Conservation (phyloP, 92 coral and sea anemone genomes). For the Micromussa lordhowensis region DNA sequence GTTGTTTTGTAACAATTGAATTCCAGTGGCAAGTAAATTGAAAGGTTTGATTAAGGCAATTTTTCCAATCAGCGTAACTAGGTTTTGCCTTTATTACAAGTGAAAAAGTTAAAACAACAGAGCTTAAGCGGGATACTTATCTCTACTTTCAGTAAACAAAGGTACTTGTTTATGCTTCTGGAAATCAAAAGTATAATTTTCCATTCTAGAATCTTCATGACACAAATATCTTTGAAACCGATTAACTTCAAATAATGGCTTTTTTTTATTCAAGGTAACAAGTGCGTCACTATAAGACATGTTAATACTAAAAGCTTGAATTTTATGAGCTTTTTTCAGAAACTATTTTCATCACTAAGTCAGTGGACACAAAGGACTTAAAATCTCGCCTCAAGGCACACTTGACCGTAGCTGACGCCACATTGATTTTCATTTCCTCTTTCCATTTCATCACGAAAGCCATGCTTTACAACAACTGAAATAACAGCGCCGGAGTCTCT, state of each 20-base stretch:
- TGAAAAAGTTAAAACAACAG: neutral
- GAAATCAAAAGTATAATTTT: neutral
- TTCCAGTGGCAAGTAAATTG: neutral
- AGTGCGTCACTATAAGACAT: neutral
- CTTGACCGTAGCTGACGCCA: neutral
- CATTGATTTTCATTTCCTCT: neutral
- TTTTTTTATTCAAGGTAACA: neutral
- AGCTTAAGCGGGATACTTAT: neutral
- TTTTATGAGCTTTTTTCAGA: neutral
- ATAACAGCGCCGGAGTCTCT: neutral
- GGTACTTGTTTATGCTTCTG: neutral
- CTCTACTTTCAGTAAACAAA: too few species aligned
- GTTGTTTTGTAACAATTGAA: neutral
- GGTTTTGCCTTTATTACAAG: neutral
- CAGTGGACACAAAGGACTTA: neutral
- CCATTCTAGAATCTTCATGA: neutral
- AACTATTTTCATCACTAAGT: neutral
- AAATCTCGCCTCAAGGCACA: neutral
- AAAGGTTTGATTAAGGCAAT: neutral
- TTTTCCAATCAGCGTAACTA: neutral
- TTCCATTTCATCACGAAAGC: neutral
- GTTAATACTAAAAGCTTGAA: neutral
- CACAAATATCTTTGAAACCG: neutral
- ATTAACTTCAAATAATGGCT: neutral
- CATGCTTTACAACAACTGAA: neutral